Conservation (phyloP, 2,888 invertebrate genomes). For the Chrysolina haemoptera region DNA sequence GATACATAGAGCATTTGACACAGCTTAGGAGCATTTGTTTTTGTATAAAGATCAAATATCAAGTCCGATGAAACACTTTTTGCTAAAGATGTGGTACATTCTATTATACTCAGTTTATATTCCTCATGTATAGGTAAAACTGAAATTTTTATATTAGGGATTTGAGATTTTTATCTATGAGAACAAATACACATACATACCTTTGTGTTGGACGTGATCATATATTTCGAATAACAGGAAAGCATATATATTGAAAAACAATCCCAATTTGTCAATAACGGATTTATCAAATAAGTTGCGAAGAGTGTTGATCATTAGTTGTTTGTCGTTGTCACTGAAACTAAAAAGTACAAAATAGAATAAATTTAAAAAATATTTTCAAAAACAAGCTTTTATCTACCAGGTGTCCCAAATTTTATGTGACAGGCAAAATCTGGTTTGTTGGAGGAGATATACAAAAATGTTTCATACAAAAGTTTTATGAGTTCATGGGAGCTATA, state of each 20-base stretch:
- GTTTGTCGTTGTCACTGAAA: slow-evolving; percentile 69
- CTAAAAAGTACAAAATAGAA: too few species aligned
- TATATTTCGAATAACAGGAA: slow-evolving; percentile 73
- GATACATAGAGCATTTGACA: slow-evolving; percentile 79
- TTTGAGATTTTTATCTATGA: too few species aligned
- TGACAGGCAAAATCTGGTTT: too few species aligned
- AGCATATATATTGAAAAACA: slow-evolving; percentile 74
- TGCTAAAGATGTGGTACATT: slow-evolving; percentile 72
- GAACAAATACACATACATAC: slow-evolving; percentile 62
- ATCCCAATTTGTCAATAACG: slow-evolving; percentile 70
- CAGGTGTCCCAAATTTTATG: too few species aligned
- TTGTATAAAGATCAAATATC: slow-evolving; percentile 72
- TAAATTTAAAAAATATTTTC: too few species aligned
- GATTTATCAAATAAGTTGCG: slow-evolving; percentile 71
- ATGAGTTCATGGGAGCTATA: too few species aligned
- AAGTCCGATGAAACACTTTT: slow-evolving; percentile 71
- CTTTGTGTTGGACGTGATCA: slow-evolving; percentile 71
- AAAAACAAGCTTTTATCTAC: too few species aligned
- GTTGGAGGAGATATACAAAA: too few species aligned
- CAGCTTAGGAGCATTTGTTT: slow-evolving; percentile 74
- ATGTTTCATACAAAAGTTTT: too few species aligned
- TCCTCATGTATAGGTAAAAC: slow-evolving; percentile 77
- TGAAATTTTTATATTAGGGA: slow-evolving; percentile 59
- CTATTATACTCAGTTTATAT: slow-evolving; percentile 74
- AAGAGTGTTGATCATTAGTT: slow-evolving; percentile 72